Percentiles rank a stretch among this genome's conserved stretches.
These are phyloP conservation scores for Diachasmimorpha longicaudata DNA, from an alignment of 1,140 invertebrate genomes.

Conservation along the genomic window DNA sequence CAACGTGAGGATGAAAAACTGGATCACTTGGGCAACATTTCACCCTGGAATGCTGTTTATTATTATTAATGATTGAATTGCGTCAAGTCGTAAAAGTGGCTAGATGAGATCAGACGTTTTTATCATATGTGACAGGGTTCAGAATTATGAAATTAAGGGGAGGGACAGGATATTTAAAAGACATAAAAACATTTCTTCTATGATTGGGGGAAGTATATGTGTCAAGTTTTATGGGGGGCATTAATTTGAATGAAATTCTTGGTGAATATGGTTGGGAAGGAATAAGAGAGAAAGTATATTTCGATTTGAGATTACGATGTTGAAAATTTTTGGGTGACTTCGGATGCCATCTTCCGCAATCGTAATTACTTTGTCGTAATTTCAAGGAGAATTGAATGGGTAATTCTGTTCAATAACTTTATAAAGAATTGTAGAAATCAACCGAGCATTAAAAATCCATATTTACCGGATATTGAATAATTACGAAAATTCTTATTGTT, in stretches of 20 bases:
- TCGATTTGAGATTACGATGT: too few species aligned
- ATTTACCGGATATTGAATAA: not conserved
- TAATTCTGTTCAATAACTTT: too few species aligned
- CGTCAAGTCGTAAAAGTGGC: not conserved
- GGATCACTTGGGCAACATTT: not conserved
- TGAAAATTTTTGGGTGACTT: too few species aligned
- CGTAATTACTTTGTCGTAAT: too few species aligned
- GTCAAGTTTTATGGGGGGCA: not conserved
- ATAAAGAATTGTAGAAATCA: too few species aligned
- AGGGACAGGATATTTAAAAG: not conserved
- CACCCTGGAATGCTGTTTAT: not conserved
- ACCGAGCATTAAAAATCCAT: not conserved
- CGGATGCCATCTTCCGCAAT: too few species aligned
- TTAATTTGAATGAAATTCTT: not conserved
- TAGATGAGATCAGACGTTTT: slow-evolving; percentile 2
- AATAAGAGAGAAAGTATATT: not conserved
- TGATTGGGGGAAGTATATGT: not conserved
- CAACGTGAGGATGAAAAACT: not conserved
- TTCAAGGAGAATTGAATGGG: too few species aligned
- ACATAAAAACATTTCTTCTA: not conserved
- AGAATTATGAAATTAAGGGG: not conserved
- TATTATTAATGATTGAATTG: not conserved
- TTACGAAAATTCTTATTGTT: too few species aligned
- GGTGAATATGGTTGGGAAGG: not conserved
- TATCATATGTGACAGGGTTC: not conserved